phyloP scores from a whole-genome alignment of 2,888 invertebrate species.

The Coelinius sp. region DNA sequence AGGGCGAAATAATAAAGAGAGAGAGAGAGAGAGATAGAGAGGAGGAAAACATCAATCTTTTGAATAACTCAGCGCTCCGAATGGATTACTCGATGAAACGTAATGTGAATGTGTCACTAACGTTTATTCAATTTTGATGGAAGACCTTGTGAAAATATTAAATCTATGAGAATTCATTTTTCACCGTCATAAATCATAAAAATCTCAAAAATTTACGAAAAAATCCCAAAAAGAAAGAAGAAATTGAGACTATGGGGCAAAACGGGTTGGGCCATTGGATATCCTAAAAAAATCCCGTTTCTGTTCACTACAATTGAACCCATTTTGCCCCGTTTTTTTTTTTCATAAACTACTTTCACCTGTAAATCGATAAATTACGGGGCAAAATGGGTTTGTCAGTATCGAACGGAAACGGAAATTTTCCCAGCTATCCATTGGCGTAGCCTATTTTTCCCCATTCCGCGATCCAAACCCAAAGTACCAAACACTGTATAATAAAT shows the following conservation, averaged over 20 bases:
- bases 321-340: too few relatives aligned
- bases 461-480: conserved; percentile 50
- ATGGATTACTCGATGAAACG: conserved; percentile 14
- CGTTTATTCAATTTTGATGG: conserved; percentile 62
- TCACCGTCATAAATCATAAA: not conserved
- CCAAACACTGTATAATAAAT: conserved; percentile 68
- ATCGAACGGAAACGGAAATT: not conserved
- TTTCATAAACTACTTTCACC: too few relatives aligned
- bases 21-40: conserved; percentile 14
- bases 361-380: too few relatives aligned
- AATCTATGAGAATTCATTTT: conserved; percentile 6
- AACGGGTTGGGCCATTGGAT: not conserved
- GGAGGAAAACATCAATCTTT: conserved; percentile 36
- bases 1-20: conserved; percentile 18
- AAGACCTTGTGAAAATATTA: conserved; percentile 45
- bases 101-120: conserved; percentile 50
- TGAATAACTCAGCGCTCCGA: conserved; percentile 7
- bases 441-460: not conserved
- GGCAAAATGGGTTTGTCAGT: not conserved
- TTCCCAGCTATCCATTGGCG: not conserved
- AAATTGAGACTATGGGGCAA: not conserved
- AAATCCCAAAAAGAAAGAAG: not conserved
- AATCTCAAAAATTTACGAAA: not conserved
- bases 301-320: too few relatives aligned
- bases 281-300: too few relatives aligned